Evolutionary conservation across 1,140 invertebrate genomes (phyloP).

Genomic region (Euwallacea similis): DNA sequence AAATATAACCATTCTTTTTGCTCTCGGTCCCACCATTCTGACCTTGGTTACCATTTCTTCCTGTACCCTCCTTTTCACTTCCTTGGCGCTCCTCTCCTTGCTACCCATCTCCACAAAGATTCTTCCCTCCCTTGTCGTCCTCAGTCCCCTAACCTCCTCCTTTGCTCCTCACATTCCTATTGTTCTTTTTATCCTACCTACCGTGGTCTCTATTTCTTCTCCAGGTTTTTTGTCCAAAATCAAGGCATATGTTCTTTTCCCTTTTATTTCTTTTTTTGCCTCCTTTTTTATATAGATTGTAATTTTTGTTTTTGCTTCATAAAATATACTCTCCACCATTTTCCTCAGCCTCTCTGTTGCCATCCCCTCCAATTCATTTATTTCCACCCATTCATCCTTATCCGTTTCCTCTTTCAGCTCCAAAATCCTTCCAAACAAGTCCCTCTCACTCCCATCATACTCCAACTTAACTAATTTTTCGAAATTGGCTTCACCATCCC

Average conservation of each 20-base stretch:
- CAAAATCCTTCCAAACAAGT: not conserved
- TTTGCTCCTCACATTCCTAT: not conserved
- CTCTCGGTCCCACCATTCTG: not conserved
- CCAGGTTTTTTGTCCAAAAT: not conserved
- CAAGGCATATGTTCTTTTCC: not conserved
- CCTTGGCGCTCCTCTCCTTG: too few relatives aligned
- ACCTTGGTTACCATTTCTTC: not conserved
- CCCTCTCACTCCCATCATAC: not conserved
- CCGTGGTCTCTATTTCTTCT: constrained; percentile 3
- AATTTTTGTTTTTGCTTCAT: constrained; percentile 3
- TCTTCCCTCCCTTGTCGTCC: too few relatives aligned
- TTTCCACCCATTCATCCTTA: not conserved
- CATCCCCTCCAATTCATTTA: not conserved
- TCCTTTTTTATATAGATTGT: constrained; percentile 7
- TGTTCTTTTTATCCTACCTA: not conserved
- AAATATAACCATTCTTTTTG: not conserved
- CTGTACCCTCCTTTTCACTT: not conserved
- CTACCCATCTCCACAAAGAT: constrained; percentile 9
- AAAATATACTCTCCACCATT: constrained; percentile 13
- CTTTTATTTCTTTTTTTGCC: not conserved
- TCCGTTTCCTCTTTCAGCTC: not conserved
- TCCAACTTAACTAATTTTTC: not conserved
- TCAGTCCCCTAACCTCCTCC: too few relatives aligned
- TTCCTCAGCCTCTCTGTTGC: not conserved
- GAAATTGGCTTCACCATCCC: too few relatives aligned